A percentile compares a stretch with the other conserved stretches of the same genome.
phyloP scores from a whole-genome alignment of 2,797 vertebrate species.

The Platyrinchus mystaceus region DNA sequence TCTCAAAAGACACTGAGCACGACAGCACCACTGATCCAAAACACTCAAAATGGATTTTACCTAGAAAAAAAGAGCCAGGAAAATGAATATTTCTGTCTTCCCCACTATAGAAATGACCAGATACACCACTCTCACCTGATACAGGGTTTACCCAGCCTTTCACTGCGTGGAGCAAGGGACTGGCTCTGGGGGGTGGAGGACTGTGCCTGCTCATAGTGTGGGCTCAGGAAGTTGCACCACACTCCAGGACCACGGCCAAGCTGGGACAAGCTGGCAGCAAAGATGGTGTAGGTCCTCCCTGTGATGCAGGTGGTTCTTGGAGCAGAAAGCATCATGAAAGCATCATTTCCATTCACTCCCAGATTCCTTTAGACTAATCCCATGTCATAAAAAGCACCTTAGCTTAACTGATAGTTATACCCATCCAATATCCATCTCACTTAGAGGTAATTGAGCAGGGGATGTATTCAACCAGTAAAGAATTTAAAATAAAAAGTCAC shows the following conservation, averaged over 20 bases:
- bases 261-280: not conserved
- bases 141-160: not conserved
- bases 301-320: not conserved
- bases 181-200: not conserved
- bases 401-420: not conserved
- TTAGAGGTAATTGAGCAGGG: not conserved
- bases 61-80: not conserved
- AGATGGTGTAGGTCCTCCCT: not conserved
- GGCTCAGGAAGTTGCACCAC: not conserved
- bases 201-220: not conserved
- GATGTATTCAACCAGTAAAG: not conserved
- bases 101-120: not conserved
- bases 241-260: accelerated
- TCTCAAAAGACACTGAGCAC: not conserved
- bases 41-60: not conserved
- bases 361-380: not conserved
- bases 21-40: not conserved
- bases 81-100: not conserved
- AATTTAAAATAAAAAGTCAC: not conserved
- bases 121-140: accelerated
- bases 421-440: not conserved
- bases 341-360: not conserved
- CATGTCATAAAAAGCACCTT: not conserved
- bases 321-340: not conserved
- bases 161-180: not conserved